Base-by-base conservation (phyloP, 2,888 invertebrate species). In the Sinopyrophorus schimmeli region DNA sequence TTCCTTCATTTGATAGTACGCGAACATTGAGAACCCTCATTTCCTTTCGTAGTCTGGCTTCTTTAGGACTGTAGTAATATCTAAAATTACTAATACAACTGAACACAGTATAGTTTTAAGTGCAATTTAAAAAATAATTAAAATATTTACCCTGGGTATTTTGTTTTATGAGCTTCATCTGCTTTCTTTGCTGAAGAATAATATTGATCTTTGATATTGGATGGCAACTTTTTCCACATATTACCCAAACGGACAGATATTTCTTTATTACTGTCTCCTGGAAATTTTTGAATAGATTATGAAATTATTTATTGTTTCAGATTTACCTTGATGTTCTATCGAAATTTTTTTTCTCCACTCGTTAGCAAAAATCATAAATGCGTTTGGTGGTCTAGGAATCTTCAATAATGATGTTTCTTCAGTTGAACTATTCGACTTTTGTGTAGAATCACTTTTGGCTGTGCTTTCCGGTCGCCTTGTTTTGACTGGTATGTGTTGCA, bases 291-390 rank as follows among this genome's bases (percentile, higher is more conserved):
- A n/a, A n/a, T n/a, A n/a, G n/a, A n/a, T n/a, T n/a, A n/a, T n/a
- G n/a, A n/a, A n/a, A n/a, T n/a, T n/a, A n/a, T n/a, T n/a, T n/a
- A n/a, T n/a, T n/a, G n/a, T n/a, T n/a, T n/a, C n/a, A n/a, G n/a
- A n/a, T 55, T 53, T 61, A 71, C 73, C 61, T 43, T 74, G 75
- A 65, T 75, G 63, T 62, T 77, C 70, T 3, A 63, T 57, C 3
- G 75, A 72, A 30, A 78, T 57, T 59, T 73, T 74, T 41, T 71
- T 68, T 21, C 77, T 67, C 75, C 75, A 76, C 56, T 77, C 74
- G 54, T 74, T 75, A 1, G 76, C 75, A 62, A 77, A 78, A 38
- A 78, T 71, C 76, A 78, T 78, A 60, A 78, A 78, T 2, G 77
- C 76, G 62, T 76, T 78, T 1, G 74, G 74, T 4, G 77, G 76